Percentiles rank a stretch among this genome's conserved stretches.
Conservation (phyloP, 2,113 vertebrate genomes). For the Canis aureus region DNA sequence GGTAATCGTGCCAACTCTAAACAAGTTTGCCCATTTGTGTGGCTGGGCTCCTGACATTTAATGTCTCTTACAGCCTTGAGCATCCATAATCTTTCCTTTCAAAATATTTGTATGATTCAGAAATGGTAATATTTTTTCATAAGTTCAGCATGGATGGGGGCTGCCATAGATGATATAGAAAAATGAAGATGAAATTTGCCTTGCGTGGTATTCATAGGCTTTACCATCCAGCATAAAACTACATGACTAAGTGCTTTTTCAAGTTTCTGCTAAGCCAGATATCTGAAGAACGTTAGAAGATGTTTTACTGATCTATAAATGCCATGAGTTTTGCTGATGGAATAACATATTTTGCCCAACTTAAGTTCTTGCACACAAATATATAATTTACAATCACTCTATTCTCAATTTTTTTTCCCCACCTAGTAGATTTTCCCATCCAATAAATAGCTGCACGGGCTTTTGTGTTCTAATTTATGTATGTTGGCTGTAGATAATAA, state of each 20-base stretch:
- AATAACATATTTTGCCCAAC: constrained; percentile 68
- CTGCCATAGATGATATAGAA: neutral
- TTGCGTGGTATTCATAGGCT: constrained; percentile 59
- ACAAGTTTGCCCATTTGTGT: neutral
- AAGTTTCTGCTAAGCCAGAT: constrained; percentile 70
- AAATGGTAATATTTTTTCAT: constrained; percentile 54
- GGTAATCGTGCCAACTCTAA: neutral
- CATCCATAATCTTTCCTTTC: neutral
- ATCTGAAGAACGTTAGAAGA: constrained; percentile 61
- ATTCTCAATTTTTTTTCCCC: neutral
- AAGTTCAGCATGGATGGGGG: neutral
- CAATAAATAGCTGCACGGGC: constrained; percentile 30
- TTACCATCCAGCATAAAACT: constrained; percentile 57
- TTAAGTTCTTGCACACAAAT: constrained; percentile 63
- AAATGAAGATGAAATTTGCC: constrained; percentile 63
- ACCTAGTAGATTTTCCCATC: constrained; percentile 41
- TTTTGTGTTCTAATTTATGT: constrained; percentile 71
- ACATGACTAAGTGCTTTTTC: constrained; percentile 30
- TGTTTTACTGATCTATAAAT: constrained; percentile 76
- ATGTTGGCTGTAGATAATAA: constrained; percentile 55
- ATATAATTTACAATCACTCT: constrained; percentile 61
- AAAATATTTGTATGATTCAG: constrained; percentile 40
- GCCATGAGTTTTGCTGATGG: constrained; percentile 69
- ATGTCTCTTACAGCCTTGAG: neutral
- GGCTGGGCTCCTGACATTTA: neutral